Evolutionary conservation across 2,888 invertebrate species (phyloP), one percentile per base, ranked within the genome.

Genomic region (Xanthostigma xanthostigma): DNA sequence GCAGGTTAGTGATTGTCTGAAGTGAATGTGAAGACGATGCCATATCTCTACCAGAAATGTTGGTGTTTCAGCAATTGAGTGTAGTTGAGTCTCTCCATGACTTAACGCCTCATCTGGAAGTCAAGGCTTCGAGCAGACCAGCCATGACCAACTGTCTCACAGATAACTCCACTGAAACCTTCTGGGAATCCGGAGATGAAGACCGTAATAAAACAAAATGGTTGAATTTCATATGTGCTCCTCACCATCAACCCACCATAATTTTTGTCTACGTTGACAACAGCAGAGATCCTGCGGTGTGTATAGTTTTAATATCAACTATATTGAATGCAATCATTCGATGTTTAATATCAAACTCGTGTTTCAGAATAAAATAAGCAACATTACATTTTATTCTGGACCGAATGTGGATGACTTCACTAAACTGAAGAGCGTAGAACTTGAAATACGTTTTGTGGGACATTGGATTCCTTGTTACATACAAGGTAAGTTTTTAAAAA

Each of bases 111-210:
- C 72, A 74, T 56, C 75, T 84, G 35, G 88, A 90, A 57, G 78
- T 94, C 44, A 87, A 84, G 55, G 91, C 92, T 0, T 95, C 95
- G 0, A 95, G 94, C 54, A 76, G 96, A 0, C 90, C 86, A 60
- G 94, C 92, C 8, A 93, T 97, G 91, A 82, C 91, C 4, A 87
- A 84, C 2, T 92, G 93, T 54, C 73, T 97, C 12, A 87, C 84
- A 0, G 97, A 97, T 64, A 87, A 86, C 59, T 92, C 92, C 6
- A 94, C 95, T 0, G 97, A 97, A 65, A 97, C 97, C 0, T 97
- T 97, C 69, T 97, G 97, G 97, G 97, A 97, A 69, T 94, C 94
- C 37, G 95, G 94, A 0, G 96, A 96, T 59, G 96, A 96, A 61
- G 96, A 97, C 68, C 75, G 88, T 49, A 93, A 92, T 64, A 91